Evolutionary conservation across 2,888 invertebrate genomes (phyloP).

Genomic region (Anoncus sp.): DNA sequence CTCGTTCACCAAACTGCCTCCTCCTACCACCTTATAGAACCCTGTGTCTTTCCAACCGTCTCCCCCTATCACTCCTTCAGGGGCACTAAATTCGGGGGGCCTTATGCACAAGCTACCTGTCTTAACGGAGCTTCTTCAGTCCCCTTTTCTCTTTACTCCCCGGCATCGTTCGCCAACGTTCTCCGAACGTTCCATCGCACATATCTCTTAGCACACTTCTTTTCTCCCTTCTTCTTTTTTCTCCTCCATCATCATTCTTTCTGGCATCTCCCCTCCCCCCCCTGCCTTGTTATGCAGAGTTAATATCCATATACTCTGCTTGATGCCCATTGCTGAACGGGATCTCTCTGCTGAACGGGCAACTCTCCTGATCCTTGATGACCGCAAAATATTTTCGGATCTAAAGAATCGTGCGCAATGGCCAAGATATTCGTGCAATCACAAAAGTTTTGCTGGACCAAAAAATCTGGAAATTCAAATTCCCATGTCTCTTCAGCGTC

Average conservation of each 20-base stretch:
- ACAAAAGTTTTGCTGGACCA: too few species aligned
- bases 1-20: conserved; percentile 14
- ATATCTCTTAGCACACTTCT: conserved; percentile 15
- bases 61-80: conserved; percentile 46
- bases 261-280: conserved; percentile 54
- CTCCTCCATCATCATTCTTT: conserved; percentile 65
- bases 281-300: conserved; percentile 73
- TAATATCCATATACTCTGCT: conserved; percentile 65
- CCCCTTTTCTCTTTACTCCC: conserved; percentile 22
- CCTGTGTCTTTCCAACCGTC: conserved; percentile 20
- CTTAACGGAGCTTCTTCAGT: conserved; percentile 61
- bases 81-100: conserved; percentile 56
- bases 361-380: conserved; percentile 1
- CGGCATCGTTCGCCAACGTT: conserved; percentile 21
- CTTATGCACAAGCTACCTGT: conserved; percentile 73
- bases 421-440: too few species aligned
- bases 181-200: background rate
- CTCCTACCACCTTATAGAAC: conserved; percentile 21
- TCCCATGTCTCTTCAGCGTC: conserved; percentile 30
- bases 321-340: conserved; percentile 11
- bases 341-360: background rate
- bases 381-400: too few species aligned
- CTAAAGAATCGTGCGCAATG: too few species aligned
- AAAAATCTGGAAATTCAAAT: too few species aligned
- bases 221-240: conserved; percentile 36